Base-by-base conservation (phyloP, 92 coral and sea anemone species). In the Porites cylindrica region DNA sequence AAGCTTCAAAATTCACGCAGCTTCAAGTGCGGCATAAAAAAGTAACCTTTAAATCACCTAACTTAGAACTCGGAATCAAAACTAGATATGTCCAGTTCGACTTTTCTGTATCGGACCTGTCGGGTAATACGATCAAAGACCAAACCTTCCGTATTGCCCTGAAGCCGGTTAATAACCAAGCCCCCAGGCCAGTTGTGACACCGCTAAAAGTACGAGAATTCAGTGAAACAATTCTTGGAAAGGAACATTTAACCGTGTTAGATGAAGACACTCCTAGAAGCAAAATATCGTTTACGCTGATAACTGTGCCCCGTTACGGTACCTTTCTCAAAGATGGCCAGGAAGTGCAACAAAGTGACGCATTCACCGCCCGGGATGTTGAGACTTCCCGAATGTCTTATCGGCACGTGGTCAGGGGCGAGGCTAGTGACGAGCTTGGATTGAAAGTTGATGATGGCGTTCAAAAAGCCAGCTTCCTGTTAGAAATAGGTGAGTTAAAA, bases 101-200 rank as follows among this genome's bases (percentile, higher is more conserved):
- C 90, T 97, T 97, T 82, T 96, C 98, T 6, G 98, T 97, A 23
- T 92, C 99, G 7, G 99, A 97, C 78, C 78, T 91, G 5, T 91
- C 96, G 60, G 98, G 98, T 14, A 96, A 97, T 82, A 66, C 85
- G 38, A 62, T 95, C 12, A 88, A 79, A 43, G 81, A 91, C 12
- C 97, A 93, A 87, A 61, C 66, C 16, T 90, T 93, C 59, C 88
- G 85, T 12, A 82, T 97, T 23, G 73, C 88, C 11, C 72, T 95
- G 68, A 91, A 77, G 20, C 97, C 99, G 12, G 94, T 92, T 7
- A 89, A 95, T 58, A 94, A 94, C 88, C 89, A 95, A 76, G 90
- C 94, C 8, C 96, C 96, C 8, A 68, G 76, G 20, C 93, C 78
- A 51, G 72, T 70, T 8, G 70, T 90, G 10, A 78, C 75, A 32